Conservation (phyloP, 2,113 vertebrate species). For the Malurus alboscapulatus region DNA sequence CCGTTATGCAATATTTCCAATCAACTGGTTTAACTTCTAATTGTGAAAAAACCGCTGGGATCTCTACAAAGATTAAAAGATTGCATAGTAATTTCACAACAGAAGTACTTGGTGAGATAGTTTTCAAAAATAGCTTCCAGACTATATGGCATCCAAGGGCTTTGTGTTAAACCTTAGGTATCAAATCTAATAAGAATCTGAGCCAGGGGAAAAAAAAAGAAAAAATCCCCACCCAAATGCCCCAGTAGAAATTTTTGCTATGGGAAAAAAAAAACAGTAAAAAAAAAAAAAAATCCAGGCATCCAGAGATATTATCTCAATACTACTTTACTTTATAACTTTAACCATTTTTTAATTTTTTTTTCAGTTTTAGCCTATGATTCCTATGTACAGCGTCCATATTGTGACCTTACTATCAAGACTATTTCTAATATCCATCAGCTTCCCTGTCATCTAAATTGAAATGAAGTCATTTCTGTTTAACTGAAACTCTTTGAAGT, state of each 20-base stretch:
- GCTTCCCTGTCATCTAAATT: neutral
- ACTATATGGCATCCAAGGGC: neutral
- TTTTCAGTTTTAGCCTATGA: neutral
- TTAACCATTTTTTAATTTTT: neutral
- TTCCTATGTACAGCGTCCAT: neutral
- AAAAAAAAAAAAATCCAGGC: neutral
- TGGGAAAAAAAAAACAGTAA: neutral
- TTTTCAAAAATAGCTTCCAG: neutral
- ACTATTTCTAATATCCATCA: neutral
- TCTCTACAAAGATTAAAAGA: neutral
- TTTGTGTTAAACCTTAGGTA: neutral
- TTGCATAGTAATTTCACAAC: constrained; percentile 28
- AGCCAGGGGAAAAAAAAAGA: neutral
- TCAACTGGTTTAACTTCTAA: neutral
- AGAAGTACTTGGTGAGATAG: constrained; percentile 3
- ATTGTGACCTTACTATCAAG: neutral
- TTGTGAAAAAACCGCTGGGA: neutral
- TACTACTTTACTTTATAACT: neutral
- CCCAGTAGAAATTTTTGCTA: neutral
- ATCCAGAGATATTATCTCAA: neutral
- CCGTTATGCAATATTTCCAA: neutral
- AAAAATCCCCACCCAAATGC: neutral
- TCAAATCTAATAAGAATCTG: neutral
- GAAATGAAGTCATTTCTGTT: neutral
- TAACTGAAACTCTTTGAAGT: neutral